A percentile compares a stretch with the other conserved stretches of the same genome.
Conservation (phyloP, 2,797 vertebrate genomes). For the Mormyrus hasselquistii region DNA sequence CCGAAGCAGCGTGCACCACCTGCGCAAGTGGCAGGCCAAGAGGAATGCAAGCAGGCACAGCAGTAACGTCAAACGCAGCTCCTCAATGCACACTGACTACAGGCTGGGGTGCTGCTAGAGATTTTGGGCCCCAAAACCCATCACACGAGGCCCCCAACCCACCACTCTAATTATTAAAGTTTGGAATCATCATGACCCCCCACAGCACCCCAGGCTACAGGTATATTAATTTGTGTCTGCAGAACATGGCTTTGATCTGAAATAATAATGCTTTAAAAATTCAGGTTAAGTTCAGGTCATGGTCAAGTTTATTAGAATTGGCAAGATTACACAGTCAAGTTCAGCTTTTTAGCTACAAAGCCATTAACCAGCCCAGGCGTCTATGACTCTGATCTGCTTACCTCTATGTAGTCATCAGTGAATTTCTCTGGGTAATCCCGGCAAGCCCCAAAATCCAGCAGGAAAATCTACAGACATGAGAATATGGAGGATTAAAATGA, state of each 20-base stretch:
- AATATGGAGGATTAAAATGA: not conserved
- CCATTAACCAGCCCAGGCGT: not conserved
- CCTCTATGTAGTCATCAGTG: conserved; percentile 83
- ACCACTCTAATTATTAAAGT: not conserved
- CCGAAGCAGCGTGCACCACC: conserved; percentile 78
- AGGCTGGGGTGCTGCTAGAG: not conserved
- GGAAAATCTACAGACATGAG: conserved; percentile 56
- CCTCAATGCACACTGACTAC: not conserved
- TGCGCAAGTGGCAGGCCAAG: conserved; percentile 33
- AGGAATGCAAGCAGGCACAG: not conserved
- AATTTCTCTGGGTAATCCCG: conserved; percentile 69
- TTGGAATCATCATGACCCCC: not conserved
- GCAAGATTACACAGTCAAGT: not conserved
- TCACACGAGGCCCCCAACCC: not conserved
- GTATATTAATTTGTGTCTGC: not conserved
- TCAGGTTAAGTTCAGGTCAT: not conserved
- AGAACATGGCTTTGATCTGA: not conserved
- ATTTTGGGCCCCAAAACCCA: not conserved
- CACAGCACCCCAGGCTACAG: not conserved
- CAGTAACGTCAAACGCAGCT: not conserved
- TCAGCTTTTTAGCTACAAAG: not conserved
- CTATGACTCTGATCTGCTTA: conserved; percentile 31
- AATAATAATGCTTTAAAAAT: not conserved
- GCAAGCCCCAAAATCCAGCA: conserved; percentile 83
- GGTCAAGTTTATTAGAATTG: not conserved